Conservation (phyloP, 1,140 invertebrate species). For the Scaptomyza hsui region DNA sequence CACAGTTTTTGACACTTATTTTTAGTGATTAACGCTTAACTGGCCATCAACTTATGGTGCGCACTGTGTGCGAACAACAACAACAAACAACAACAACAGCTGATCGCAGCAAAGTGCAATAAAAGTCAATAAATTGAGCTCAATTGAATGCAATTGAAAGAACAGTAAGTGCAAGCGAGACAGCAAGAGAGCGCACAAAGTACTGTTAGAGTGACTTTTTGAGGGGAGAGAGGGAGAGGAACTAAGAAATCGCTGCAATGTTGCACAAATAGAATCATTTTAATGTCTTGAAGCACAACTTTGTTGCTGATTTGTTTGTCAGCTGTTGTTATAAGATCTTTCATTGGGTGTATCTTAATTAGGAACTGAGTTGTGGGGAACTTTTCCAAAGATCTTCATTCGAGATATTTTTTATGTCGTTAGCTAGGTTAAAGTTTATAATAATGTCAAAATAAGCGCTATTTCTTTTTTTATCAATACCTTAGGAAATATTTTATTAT, state of each 20-base stretch:
- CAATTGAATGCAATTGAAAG: conserved; percentile 74
- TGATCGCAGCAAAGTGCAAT: conserved; percentile 67
- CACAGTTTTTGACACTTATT: conserved; percentile 38
- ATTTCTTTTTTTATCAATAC: too few relatives aligned
- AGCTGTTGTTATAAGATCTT: too few relatives aligned
- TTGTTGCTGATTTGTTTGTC: neutral
- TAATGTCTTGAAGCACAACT: neutral
- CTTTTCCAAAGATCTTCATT: too few relatives aligned
- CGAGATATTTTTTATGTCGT: too few relatives aligned
- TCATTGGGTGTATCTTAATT: too few relatives aligned
- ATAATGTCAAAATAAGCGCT: too few relatives aligned
- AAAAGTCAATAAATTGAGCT: conserved; percentile 73
- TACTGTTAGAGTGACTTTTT: neutral
- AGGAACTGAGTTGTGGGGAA: too few relatives aligned
- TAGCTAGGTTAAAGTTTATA: too few relatives aligned
- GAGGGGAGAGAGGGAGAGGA: neutral
- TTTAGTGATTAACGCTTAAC: conserved; percentile 9
- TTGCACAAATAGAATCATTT: conserved; percentile 10
- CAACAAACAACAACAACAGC: conserved; percentile 42
- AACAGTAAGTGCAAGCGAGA: neutral
- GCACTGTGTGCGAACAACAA: conserved; percentile 15
- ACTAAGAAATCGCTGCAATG: neutral
- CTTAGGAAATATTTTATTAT: too few relatives aligned
- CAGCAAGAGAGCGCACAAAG: conserved; percentile 6
- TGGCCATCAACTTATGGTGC: conserved; percentile 22